Conservation (phyloP, 2,888 invertebrate species). For the Sarcophaga rosellei region DNA sequence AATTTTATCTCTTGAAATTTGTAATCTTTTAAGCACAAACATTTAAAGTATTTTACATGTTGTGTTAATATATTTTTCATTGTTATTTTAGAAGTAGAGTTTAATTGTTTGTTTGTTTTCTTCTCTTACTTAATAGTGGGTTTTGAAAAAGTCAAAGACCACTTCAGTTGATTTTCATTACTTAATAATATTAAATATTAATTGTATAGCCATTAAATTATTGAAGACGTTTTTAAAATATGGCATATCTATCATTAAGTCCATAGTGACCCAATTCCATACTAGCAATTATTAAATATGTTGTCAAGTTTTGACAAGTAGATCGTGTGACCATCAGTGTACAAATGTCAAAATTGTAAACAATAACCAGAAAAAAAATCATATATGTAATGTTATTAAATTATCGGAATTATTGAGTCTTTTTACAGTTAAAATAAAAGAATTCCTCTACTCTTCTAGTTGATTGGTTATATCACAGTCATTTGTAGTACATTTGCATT, state of each 20-base stretch:
- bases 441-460: no score
- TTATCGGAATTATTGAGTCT: no score
- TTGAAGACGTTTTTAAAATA: neutral
- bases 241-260: slow-evolving; percentile 52
- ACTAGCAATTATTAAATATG: slow-evolving; percentile 16
- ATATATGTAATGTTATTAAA: no score
- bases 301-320: slow-evolving; percentile 22
- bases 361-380: no score
- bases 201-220: neutral
- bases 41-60: neutral
- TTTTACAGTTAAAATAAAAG: no score
- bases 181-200: slow-evolving; percentile 7
- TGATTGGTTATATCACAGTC: no score
- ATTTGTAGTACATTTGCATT: no score
- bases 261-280: slow-evolving; percentile 54
- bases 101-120: slow-evolving; percentile 23
- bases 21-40: neutral
- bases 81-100: neutral
- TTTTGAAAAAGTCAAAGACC: slow-evolving; percentile 24
- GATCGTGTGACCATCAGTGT: slow-evolving; percentile 39
- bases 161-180: slow-evolving; percentile 43
- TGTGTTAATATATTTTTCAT: neutral
- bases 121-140: neutral
- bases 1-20: neutral
- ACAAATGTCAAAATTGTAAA: neutral